phyloP scores from a whole-genome alignment of 2,113 vertebrate species.

The Lepisosteus oculatus region DNA sequence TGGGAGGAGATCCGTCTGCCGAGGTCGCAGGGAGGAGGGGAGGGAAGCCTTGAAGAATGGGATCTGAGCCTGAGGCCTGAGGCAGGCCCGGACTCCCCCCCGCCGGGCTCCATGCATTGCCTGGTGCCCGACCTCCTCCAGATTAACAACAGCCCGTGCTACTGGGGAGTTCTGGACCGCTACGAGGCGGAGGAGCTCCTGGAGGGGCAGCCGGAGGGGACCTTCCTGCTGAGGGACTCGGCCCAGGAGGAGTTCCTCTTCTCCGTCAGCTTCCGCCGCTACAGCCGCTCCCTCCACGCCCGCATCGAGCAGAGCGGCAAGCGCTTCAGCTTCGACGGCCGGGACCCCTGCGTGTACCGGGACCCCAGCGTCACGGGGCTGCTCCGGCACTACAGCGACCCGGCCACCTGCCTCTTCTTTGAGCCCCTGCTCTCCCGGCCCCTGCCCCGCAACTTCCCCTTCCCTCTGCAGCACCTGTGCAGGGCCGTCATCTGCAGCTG shows the following conservation, averaged over 20 bases:
- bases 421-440: constrained; percentile 90
- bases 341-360: constrained; percentile 92
- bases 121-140: constrained; percentile 94
- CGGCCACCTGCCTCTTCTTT: constrained; percentile 93
- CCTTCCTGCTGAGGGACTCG: constrained; percentile 88
- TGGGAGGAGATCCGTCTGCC: constrained; percentile 62
- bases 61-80: constrained; percentile 69
- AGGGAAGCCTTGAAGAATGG: constrained; percentile 71
- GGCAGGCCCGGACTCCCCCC: constrained; percentile 62
- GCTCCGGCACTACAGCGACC: constrained; percentile 91
- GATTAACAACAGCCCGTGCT: constrained; percentile 93
- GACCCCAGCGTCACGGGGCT: constrained; percentile 88
- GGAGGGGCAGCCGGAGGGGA: constrained; percentile 93
- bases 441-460: constrained; percentile 86
- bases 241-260: constrained; percentile 95
- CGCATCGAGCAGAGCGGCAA: constrained; percentile 94
- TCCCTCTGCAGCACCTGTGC: constrained; percentile 89
- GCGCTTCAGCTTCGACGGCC: constrained; percentile 94
- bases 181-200: constrained; percentile 90
- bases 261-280: constrained; percentile 94
- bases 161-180: constrained; percentile 96
- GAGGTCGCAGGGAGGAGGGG: constrained; percentile 41
- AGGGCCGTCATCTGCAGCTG: constrained; percentile 86
- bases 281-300: constrained; percentile 92
- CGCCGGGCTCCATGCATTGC: constrained; percentile 77